phyloP scores from a whole-genome alignment of 1,140 invertebrate genomes.

The Atta cephalotes region DNA sequence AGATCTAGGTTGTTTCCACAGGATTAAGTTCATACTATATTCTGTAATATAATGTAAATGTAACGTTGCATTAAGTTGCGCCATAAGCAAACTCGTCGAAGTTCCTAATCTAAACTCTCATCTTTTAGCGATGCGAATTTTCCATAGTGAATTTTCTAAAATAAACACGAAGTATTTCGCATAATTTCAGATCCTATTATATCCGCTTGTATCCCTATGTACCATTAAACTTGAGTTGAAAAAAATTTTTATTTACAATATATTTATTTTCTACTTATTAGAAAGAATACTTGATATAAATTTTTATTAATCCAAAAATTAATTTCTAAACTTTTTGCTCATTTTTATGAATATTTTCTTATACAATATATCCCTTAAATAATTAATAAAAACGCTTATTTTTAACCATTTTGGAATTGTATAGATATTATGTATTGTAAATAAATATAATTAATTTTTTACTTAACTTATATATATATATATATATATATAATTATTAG shows the following conservation, averaged over 20 bases:
- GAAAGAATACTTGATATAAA: not conserved
- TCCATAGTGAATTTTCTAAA: conserved; percentile 11
- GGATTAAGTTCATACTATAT: conserved; percentile 24
- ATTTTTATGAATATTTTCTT: too few relatives aligned
- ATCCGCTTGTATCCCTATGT: not conserved
- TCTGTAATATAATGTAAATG: conserved; percentile 50
- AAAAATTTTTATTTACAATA: not conserved
- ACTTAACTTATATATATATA: too few relatives aligned
- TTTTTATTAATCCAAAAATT: not conserved
- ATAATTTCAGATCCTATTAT: not conserved
- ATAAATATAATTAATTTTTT: too few relatives aligned
- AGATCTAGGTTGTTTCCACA: conserved; percentile 35
- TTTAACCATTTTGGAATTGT: too few relatives aligned
- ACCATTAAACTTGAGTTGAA: not conserved
- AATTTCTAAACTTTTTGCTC: too few relatives aligned
- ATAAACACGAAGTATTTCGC: not conserved
- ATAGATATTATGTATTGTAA: too few relatives aligned
- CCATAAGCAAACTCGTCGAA: conserved; percentile 31
- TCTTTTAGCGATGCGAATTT: conserved; percentile 23
- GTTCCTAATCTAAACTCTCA: conserved; percentile 39
- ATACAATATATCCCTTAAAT: too few relatives aligned
- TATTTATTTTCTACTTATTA: not conserved
- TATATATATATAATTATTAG: not conserved
- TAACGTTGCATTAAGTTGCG: conserved; percentile 16
- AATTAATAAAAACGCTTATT: too few relatives aligned